phyloP scores from a whole-genome alignment of 1,140 invertebrate species.

The Zaprionus ghesquierei region DNA sequence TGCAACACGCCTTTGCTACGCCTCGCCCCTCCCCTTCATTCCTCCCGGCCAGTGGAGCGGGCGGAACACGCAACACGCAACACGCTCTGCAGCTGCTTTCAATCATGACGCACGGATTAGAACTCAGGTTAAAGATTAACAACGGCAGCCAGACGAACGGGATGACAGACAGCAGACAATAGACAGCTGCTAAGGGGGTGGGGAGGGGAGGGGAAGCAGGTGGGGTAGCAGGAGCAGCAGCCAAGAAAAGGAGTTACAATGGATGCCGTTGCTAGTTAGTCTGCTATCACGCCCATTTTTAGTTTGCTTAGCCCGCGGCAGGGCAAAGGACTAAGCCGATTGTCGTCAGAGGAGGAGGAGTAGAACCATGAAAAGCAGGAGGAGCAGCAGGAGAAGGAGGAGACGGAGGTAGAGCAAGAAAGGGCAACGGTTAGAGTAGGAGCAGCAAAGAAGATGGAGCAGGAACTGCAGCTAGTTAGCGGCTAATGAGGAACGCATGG shows the following conservation, averaged over 20 bases:
- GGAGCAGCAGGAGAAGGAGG: background rate
- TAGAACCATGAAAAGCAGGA: background rate
- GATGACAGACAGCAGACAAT: conserved; percentile 19
- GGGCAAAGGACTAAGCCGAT: conserved; percentile 53
- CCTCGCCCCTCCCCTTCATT: too few relatives aligned
- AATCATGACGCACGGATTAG: conserved; percentile 79
- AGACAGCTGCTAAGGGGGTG: background rate
- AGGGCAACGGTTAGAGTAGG: background rate
- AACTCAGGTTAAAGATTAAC: conserved; percentile 73
- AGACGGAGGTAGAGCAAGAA: background rate
- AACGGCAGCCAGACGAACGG: conserved; percentile 37
- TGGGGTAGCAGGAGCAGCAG: background rate
- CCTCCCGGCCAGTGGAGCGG: too few relatives aligned
- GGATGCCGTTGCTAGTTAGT: conserved; percentile 32
- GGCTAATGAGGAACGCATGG: background rate
- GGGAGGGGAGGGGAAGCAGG: background rate
- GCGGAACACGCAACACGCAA: conserved; percentile 32
- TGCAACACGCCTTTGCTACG: background rate
- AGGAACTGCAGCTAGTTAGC: background rate
- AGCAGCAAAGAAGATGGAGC: background rate
- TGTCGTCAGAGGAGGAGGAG: conserved; percentile 2
- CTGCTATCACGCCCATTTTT: conserved; percentile 22
- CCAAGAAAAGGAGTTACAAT: conserved; percentile 1
- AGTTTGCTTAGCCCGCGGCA: conserved; percentile 4
- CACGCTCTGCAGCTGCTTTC: conserved; percentile 65